Base-by-base conservation (phyloP, 2,113 vertebrate species). In the Heterotilapia buettikoferi region DNA sequence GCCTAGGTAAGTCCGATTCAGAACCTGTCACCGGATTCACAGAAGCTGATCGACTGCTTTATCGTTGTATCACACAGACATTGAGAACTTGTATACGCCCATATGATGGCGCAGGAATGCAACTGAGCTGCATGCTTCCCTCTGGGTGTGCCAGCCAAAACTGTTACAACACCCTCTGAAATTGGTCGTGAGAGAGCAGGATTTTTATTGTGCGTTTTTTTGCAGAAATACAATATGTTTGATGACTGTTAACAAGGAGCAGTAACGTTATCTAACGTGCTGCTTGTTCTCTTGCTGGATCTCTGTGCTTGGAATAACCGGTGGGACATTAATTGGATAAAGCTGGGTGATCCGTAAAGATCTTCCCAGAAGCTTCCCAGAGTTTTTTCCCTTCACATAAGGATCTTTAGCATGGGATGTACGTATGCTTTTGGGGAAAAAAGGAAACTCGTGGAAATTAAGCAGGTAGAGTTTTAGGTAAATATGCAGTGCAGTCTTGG, bases 101-200 rank as follows among this genome's bases (percentile, higher is more conserved):
- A 88, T 79, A 7, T 40, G 33, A 5, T 21, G 14, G 31, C 14
- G 26, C 68, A 89, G 92, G 96, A 96, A 96, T 96, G 96, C 21
- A 11, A 87, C 86, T 13, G 16, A 68, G 84, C 92, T 47, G 84
- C 94, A 94, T 96, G 92, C 21, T 90, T 94, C 5, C 47, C 36
- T 45, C 36, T 36, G 73, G 92, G 94, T 80, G 94, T 92, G 94
- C 47, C 80, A 4, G 12, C n/a, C 33, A 52, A 33, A 83, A 56
- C 21, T 50, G 24, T 19, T 33, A 19, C 43, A 78, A 78, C 18
- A 78, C 18, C 26, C 6, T 50, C 45, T 31, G 45, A 78, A 78
- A 6, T 13, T 76, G 40, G 9, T 29, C 0, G 9, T 19, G 40
- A 76, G 24, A 6, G 6, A 47, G 71, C 16, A 47, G 71, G 24